phyloP scores from a whole-genome alignment of 2,888 invertebrate genomes.

The Ectobius pallidus region DNA sequence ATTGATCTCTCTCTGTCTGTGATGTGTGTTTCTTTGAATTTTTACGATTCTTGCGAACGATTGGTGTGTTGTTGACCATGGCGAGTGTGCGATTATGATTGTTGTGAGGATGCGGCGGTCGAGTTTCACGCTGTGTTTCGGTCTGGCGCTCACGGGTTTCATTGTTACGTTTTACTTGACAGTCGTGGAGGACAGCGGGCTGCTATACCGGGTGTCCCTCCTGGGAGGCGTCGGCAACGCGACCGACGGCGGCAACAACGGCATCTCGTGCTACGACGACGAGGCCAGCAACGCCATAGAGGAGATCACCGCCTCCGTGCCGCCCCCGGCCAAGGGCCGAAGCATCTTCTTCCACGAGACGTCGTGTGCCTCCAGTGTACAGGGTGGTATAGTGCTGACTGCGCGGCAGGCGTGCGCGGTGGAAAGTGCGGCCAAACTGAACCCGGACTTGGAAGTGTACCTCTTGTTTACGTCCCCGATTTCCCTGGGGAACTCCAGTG shows the following conservation, averaged over 20 bases:
- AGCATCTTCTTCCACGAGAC: constrained; percentile 71
- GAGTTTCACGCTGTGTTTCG: background rate
- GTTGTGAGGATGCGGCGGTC: constrained; percentile 15
- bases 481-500: constrained; percentile 49
- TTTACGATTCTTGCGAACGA: no score
- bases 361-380: constrained; percentile 57
- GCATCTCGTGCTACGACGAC: constrained; percentile 37
- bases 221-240: constrained; percentile 20
- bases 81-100: no score
- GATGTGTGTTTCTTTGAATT: no score
- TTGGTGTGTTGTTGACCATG: no score
- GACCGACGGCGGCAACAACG: background rate
- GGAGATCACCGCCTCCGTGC: constrained; percentile 16
- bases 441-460: constrained; percentile 63
- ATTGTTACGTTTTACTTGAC: constrained; percentile 28
- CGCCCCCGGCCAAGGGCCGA: constrained; percentile 11
- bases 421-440: constrained; percentile 69
- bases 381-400: constrained; percentile 54
- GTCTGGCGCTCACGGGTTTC: constrained; percentile 10
- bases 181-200: constrained; percentile 2
- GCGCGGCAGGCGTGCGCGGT: constrained; percentile 70
- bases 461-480: constrained; percentile 61
- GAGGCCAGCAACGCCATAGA: background rate
- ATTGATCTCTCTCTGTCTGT: no score
- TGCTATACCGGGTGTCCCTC: constrained; percentile 20